These are phyloP conservation scores for Manacus vitellinus DNA, from an alignment of 2,113 vertebrate species.

Conservation along the genomic window DNA sequence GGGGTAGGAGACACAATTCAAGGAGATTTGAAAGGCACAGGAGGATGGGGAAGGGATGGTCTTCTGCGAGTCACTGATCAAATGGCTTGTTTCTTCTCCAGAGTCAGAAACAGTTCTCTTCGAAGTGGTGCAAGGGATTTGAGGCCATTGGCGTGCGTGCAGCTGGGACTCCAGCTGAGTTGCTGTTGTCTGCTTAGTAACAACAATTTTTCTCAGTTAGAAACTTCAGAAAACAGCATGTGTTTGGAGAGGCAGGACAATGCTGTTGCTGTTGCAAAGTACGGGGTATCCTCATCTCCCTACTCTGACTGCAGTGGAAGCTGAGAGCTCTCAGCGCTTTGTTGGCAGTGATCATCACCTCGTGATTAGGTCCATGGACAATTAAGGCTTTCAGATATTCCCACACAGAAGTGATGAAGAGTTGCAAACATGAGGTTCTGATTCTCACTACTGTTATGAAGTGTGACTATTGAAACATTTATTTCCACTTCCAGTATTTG, in stretches of 20 bases:
- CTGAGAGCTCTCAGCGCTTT: not conserved
- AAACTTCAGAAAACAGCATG: not conserved
- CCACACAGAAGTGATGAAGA: not conserved
- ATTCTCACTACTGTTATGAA: not conserved
- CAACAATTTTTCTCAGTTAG: not conserved
- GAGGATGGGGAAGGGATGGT: not conserved
- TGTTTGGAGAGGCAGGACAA: not conserved
- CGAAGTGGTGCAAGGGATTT: rapidly evolving
- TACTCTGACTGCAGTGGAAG: not conserved
- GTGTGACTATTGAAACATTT: slow-evolving; percentile 2
- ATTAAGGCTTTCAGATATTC: slow-evolving; percentile 16
- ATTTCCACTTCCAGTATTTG: not conserved
- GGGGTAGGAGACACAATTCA: not conserved
- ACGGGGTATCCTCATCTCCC: not conserved
- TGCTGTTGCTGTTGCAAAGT: not conserved
- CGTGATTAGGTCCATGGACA: not conserved
- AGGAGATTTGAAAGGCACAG: not conserved
- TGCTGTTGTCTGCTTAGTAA: not conserved
- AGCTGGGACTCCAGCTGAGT: not conserved
- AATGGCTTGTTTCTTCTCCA: not conserved
- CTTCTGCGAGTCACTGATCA: not conserved
- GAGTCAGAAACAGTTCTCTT: not conserved
- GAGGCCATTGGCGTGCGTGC: rapidly evolving
- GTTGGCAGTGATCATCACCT: not conserved
- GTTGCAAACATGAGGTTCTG: slow-evolving; percentile 32